Evolutionary conservation across 92 coral and sea anemone genomes (phyloP), one percentile per base, ranked within the genome.

Genomic region (Muricea muricata): DNA sequence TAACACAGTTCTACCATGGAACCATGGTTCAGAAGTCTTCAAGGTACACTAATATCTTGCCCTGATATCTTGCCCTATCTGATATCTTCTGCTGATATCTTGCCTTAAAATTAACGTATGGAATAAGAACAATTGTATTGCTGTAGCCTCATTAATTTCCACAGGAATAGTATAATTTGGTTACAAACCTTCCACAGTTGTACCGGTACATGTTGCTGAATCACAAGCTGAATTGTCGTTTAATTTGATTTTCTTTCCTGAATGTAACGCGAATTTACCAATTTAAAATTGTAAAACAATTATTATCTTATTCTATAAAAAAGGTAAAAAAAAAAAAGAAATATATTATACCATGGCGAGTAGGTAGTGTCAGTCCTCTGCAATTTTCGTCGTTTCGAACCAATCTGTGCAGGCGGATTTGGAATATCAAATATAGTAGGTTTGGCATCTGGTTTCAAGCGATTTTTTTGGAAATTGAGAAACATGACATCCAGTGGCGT

Each of bases 361-460:
- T 52, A 18, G 6, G 30, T 15, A 15, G 37, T n/a, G 32, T n/a
- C 52, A 72, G 24, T 24, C 60, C 33, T 45, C 40, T 74, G 60
- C 80, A 74, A 1, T 31, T 23, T 45, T 74, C 80, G 60, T 46
- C 80, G 80, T 48, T 74, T 74, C 33, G 35, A 6, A 74, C 61
- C 61, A 46, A 74, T 32, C 45, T 74, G 46, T 17, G 80, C 37
- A 40, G 80, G 80, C 55, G 42, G 80, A 25, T 74, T 74, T 26
- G 80, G 80, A 25, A 74, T 50, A 33, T 74, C 37, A 42, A 74
- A 74, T 18, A 74, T 40, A 13, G 80, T 74, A 25, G 80, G 80
- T 32, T 74, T 74, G 35, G 80, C 80, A 24, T 74, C 80, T 25
- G 37, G 45, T 48, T 74, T 74, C 61, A 74, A 46, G 32, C 65